Evolutionary conservation across 1,140 invertebrate species (phyloP), one percentile per base, ranked within the genome.

Genomic region (Heliothis virescens): DNA sequence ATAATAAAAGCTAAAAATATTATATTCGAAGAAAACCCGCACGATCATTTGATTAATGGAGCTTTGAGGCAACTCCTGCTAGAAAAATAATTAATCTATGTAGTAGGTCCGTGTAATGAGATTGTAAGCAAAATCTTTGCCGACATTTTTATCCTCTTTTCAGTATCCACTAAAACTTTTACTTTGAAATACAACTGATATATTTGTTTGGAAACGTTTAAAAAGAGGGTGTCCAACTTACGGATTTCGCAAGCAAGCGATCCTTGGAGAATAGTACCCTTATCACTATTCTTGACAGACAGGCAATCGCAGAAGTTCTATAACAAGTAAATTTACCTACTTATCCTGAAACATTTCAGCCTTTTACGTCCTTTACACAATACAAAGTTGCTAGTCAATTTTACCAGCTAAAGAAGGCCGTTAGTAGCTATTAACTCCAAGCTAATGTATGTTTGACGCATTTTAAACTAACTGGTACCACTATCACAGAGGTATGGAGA

Each of bases 31-130:
- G 18, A 59, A 59, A 57, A 59, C 13, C 57, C 11, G 57, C 57
- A 59, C 9, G 1, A 26, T 59, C 57, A 59, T 59, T 59, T 59
- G 57, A 59, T 59, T 59, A 59, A 59, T 59, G 57, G 57, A 2
- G 57, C 10, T 59, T 59, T 59, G 18, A 59, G 18, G 57, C 21
- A 59, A 59, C 57, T 59, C 21, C 18, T 59, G 11, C 57, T 59
- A 13, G 26, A 59, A 59, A 59, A 59, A 26, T 26, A 26, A 26
- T 59, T 26, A 59, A 59, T 59, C 57, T 26, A 41, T 2, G 34
- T 34, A 59, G 57, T 59, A 26, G 21, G 11, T 59, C 26, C 21
- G 11, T 10, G 55, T 59, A 59, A 59, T 59, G 21, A 59, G 18
- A 59, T 59, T 59, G 21, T 59, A 26, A 18, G 26, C 57, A 57